Base-by-base conservation (phyloP, 1,140 invertebrate species). In the Eupeodes corollae region DNA sequence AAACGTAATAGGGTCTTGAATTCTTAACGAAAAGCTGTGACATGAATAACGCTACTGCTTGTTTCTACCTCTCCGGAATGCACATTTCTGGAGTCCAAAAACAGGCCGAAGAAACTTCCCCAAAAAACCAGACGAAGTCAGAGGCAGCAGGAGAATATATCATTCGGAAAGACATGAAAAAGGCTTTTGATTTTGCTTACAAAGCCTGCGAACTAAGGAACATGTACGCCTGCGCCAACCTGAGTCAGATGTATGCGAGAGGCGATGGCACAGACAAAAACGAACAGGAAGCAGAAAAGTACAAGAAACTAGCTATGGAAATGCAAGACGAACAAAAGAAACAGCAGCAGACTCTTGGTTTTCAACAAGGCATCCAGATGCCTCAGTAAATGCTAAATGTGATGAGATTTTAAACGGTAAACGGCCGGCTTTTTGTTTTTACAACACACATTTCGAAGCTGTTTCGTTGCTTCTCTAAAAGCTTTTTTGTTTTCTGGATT, bases 181-280 rank as follows among this genome's bases (percentile, higher is more conserved):
- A 86, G 66, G 88, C 88, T 1, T 90, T 87, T 64, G 70, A 80
- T 45, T 82, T 79, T 53, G 80, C 85, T 0, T 59, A 76, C 34
- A 84, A 80, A 63, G 83, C 80, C 0, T 95, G 91, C 67, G 81
- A 91, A 52, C 61, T 82, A 10, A 82, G 82, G 5, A 84, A 91
- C 65, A 77, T 88, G 46, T 85, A 84, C 59, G 86, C 86, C 2
- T 95, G 91, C 73, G 80, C 80, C 0, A 94, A 94, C 73, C 59
- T 93, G 2, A 84, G 86, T 52, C 77, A 84, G 54, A 67, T 67
- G 63, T 88, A 90, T 61, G 70, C 70, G 13, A 73, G 74, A 48
- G 84, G 84, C 14, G 79, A 85, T 44, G 83, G 88, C 1, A 82
- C 79, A 1, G 75, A 80, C 42, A 80, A 86, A 58, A 80, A 88